These are phyloP conservation scores for Synanthedon vespiformis DNA, from an alignment of 2,888 invertebrate genomes.

Conservation along the genomic window DNA sequence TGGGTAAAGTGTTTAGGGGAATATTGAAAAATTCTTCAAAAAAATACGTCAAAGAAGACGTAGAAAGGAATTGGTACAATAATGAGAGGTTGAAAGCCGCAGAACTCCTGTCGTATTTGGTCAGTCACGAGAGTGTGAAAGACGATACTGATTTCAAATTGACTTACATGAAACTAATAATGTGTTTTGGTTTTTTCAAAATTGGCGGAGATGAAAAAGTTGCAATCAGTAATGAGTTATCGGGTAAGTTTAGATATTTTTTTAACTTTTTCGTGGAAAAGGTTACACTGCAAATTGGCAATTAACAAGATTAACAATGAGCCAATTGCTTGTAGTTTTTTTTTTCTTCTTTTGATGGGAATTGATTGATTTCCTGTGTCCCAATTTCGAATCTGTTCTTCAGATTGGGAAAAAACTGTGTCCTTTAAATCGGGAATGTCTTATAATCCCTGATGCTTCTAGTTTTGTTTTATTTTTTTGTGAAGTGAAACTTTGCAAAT, in stretches of 20 bases:
- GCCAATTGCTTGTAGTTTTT: too few relatives aligned
- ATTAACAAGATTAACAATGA: too few relatives aligned
- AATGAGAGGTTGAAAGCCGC: conserved; percentile 77
- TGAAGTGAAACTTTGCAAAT: too few relatives aligned
- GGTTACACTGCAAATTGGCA: too few relatives aligned
- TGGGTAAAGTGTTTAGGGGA: conserved; percentile 72
- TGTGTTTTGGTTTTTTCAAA: conserved; percentile 75
- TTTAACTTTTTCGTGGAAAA: neutral
- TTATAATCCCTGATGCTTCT: too few relatives aligned
- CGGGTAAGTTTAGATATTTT: conserved; percentile 48
- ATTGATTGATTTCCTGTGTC: too few relatives aligned
- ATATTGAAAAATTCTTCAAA: conserved; percentile 69
- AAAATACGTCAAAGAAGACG: conserved; percentile 58
- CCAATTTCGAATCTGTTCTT: too few relatives aligned
- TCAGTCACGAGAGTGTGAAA: conserved; percentile 63
- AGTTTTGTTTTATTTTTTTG: too few relatives aligned
- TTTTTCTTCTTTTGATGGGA: too few relatives aligned
- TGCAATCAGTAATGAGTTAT: conserved; percentile 70
- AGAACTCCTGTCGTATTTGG: conserved; percentile 56
- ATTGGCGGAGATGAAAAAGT: conserved; percentile 56
- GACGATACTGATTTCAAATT: conserved; percentile 75
- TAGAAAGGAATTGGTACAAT: conserved; percentile 74
- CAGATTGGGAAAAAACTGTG: too few relatives aligned
- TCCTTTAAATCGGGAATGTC: too few relatives aligned
- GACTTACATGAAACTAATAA: conserved; percentile 74